Evolutionary conservation across 2,113 vertebrate genomes (phyloP).

Genomic region (Carassius gibelio): DNA sequence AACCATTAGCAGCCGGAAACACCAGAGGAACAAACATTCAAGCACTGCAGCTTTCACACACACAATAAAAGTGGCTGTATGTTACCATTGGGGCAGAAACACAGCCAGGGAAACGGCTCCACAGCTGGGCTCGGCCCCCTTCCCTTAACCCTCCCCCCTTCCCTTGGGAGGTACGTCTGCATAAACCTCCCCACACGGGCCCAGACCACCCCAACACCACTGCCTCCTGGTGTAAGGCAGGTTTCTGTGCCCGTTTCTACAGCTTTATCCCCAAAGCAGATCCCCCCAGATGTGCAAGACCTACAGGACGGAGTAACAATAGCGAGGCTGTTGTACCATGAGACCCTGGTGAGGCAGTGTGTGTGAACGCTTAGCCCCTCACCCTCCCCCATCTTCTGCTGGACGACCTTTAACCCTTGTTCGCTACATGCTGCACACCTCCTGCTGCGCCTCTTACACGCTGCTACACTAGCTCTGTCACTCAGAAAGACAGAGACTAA

Average conservation of each 20-base stretch:
- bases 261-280: too few species aligned
- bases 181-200: too few species aligned
- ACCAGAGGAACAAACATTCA: conserved; percentile 8
- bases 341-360: conserved; percentile 10
- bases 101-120: too few species aligned
- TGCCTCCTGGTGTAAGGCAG: too few species aligned
- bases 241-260: too few species aligned
- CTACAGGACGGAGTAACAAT: too few species aligned
- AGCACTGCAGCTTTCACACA: conserved; percentile 31
- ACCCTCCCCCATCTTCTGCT: conserved; percentile 17
- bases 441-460: conserved; percentile 6
- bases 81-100: conserved; percentile 19
- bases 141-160: not conserved
- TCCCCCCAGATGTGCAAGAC: too few species aligned
- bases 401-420: conserved; percentile 39
- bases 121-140: conserved; percentile 5
- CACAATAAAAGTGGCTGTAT: conserved; percentile 28
- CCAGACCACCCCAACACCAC: too few species aligned
- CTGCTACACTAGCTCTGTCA: not conserved
- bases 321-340: conserved; percentile 29
- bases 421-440: conserved; percentile 26
- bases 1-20: conserved; percentile 37
- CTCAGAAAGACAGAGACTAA: conserved; percentile 2
- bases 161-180: not conserved
- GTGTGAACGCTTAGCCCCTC: conserved; percentile 22